These are phyloP conservation scores for Drosophila macrothrix DNA, from an alignment of 2,888 invertebrate species.

Conservation along the genomic window DNA sequence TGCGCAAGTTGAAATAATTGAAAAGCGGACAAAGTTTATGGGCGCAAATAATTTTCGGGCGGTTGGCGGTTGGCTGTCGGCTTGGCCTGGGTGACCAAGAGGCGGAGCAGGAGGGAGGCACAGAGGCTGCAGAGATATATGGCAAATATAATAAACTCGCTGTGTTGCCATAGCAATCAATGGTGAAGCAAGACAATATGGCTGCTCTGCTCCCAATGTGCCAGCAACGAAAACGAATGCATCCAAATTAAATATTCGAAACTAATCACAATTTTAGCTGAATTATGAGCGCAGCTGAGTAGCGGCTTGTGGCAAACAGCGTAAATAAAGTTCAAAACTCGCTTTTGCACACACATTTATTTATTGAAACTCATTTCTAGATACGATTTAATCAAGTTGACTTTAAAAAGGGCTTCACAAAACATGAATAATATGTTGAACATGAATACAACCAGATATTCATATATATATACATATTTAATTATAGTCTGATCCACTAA, in stretches of 20 bases:
- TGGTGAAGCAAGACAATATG: neutral
- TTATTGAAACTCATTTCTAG: neutral
- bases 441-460: neutral
- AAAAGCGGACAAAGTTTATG: conserved; percentile 73
- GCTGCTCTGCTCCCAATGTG: neutral
- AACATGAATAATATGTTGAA: neutral
- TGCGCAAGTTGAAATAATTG: conserved; percentile 68
- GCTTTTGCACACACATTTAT: neutral
- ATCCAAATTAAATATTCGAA: neutral
- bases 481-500: neutral
- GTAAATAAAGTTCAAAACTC: neutral
- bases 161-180: conserved; percentile 10
- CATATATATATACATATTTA: no score
- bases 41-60: conserved; percentile 62
- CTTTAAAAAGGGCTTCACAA: neutral
- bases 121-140: neutral
- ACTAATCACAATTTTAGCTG: neutral
- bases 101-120: neutral
- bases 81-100: neutral
- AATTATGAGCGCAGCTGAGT: neutral
- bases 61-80: conserved; percentile 14
- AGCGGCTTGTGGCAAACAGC: neutral
- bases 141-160: neutral
- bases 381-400: neutral
- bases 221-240: neutral